Percentiles rank a stretch among this genome's conserved stretches.
These are phyloP conservation scores for Strigops habroptila DNA, from an alignment of 2,113 vertebrate species.

Conservation along the genomic window DNA sequence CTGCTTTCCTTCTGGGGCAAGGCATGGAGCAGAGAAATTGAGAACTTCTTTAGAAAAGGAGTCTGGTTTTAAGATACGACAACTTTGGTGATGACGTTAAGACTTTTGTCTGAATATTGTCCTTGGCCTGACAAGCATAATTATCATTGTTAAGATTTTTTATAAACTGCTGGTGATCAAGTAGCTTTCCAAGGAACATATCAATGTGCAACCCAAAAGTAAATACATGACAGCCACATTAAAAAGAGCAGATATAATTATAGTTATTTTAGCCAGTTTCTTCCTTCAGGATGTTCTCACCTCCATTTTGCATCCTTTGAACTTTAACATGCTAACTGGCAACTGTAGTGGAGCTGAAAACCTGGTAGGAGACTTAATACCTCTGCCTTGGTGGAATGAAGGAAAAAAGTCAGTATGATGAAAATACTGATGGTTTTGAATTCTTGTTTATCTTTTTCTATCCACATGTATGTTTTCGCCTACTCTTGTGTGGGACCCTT, in stretches of 20 bases:
- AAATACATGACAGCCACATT: background rate
- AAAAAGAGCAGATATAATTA: background rate
- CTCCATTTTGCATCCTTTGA: background rate
- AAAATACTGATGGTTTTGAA: background rate
- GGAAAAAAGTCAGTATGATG: background rate
- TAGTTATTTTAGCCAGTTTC: background rate
- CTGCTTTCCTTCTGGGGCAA: background rate
- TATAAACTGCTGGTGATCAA: background rate
- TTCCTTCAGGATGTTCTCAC: background rate
- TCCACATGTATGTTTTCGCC: background rate
- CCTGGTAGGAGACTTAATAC: background rate
- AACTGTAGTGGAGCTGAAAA: background rate
- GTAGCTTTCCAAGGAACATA: background rate
- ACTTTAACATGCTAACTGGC: background rate
- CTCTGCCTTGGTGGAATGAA: background rate
- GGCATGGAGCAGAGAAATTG: background rate
- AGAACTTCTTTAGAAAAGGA: background rate
- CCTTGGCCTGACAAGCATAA: background rate
- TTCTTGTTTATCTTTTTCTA: background rate
- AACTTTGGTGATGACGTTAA: background rate
- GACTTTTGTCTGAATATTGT: background rate
- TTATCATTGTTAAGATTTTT: background rate
- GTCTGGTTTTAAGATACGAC: background rate
- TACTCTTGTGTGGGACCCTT: background rate
- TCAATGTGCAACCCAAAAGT: background rate